Conservation (phyloP, 2,888 invertebrate genomes). For the Cerastis leucographa region DNA sequence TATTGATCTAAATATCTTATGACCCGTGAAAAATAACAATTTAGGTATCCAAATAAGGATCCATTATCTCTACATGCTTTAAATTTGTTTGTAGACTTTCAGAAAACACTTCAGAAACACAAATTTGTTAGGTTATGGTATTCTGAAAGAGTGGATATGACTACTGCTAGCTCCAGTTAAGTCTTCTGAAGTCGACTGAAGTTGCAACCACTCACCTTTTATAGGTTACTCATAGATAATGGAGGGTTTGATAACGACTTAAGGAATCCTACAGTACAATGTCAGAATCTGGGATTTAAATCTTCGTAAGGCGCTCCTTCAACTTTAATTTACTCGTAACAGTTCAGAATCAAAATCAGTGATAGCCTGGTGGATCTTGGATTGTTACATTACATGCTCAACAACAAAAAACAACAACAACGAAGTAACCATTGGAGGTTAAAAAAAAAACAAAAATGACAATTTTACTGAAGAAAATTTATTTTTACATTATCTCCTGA, state of each 20-base stretch:
- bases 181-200: background rate
- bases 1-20: background rate
- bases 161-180: background rate
- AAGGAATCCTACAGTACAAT: background rate
- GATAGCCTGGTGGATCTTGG: background rate
- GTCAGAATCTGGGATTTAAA: background rate
- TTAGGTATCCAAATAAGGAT: background rate
- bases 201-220: background rate
- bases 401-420: too few relatives aligned
- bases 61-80: background rate
- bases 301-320: background rate
- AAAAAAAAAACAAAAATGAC: slow-evolving; percentile 18
- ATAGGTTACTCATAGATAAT: too few relatives aligned
- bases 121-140: background rate
- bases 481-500: slow-evolving; percentile 43
- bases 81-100: background rate
- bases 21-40: background rate
- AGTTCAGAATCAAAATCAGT: background rate
- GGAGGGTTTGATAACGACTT: background rate
- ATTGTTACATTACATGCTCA: background rate
- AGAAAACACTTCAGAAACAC: background rate
- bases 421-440: background rate
- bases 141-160: background rate
- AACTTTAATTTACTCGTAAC: background rate
- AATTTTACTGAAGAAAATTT: slow-evolving; percentile 47